These are phyloP conservation scores for Sebastes taczanowskii DNA, from an alignment of 2,797 vertebrate species.

Conservation along the genomic window DNA sequence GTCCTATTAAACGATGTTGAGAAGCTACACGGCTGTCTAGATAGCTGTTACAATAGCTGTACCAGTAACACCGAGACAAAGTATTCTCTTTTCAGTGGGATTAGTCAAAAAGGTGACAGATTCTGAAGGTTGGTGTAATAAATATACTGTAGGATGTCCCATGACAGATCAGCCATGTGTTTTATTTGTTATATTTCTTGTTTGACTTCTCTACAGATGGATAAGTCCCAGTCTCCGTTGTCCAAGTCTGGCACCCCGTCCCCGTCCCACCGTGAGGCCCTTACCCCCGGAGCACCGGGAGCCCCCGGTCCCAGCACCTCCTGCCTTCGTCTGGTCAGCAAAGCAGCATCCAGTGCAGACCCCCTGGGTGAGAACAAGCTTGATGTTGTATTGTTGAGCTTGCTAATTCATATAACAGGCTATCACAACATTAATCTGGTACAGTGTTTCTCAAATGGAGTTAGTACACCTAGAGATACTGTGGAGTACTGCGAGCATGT, in stretches of 20 bases:
- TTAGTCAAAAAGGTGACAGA: neutral
- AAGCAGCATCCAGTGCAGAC: constrained; percentile 84
- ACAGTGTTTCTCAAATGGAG: too few relatives aligned
- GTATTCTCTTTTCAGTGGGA: neutral
- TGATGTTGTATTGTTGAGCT: neutral
- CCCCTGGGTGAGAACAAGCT: constrained; percentile 80
- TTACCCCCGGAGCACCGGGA: constrained; percentile 81
- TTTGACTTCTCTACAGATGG: constrained; percentile 72
- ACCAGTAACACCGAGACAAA: neutral
- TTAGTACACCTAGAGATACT: too few relatives aligned
- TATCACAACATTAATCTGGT: too few relatives aligned
- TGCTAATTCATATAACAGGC: neutral
- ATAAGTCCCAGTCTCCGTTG: constrained; percentile 79
- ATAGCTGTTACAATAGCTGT: neutral
- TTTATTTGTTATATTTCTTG: neutral
- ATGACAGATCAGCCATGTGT: neutral
- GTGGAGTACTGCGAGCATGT: too few relatives aligned
- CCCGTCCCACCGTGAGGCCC: constrained; percentile 82
- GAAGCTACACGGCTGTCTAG: neutral
- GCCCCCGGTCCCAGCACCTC: constrained; percentile 85
- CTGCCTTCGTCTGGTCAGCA: constrained; percentile 83
- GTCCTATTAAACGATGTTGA: neutral
- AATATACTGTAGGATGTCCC: neutral
- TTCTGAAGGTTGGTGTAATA: neutral
- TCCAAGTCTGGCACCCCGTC: constrained; percentile 87